Percentiles rank a stretch among this genome's conserved stretches.
Evolutionary conservation across 2,888 invertebrate genomes (phyloP).

Genomic region (Drosophila meridionalis): DNA sequence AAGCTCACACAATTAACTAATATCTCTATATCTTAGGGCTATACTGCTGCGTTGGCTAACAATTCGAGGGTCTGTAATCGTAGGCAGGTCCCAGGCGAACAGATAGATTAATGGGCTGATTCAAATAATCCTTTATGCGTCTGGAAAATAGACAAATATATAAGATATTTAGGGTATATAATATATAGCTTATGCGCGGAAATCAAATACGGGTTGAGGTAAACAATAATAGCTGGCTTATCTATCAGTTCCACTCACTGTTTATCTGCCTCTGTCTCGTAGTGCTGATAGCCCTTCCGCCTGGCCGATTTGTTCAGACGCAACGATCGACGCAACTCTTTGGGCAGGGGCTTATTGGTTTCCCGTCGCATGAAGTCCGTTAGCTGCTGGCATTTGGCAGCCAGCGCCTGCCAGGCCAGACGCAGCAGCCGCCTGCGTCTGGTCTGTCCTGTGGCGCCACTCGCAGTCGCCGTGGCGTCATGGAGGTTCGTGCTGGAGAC

Average conservation of each 20-base stretch:
- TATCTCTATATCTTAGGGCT: not conserved
- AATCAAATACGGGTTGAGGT: conserved; percentile 2
- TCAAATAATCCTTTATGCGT: conserved; percentile 48
- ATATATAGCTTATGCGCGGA: not conserved
- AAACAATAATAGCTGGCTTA: conserved; percentile 55
- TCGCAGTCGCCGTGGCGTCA: conserved; percentile 24
- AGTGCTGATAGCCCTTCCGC: conserved; percentile 75
- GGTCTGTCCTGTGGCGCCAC: conserved; percentile 20
- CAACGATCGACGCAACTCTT: conserved; percentile 77
- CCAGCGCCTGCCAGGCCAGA: conserved; percentile 73
- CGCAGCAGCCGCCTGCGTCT: conserved; percentile 50
- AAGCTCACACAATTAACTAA: not conserved
- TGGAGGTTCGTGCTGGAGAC: conserved; percentile 58
- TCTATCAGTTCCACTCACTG: conserved; percentile 61
- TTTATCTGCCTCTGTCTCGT: conserved; percentile 78
- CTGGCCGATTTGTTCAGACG: conserved; percentile 79
- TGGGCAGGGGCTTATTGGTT: conserved; percentile 76
- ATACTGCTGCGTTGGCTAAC: conserved; percentile 7
- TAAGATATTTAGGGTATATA: not conserved
- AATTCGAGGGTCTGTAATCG: conserved; percentile 58
- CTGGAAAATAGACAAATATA: conserved; percentile 30
- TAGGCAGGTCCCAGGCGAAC: conserved; percentile 67
- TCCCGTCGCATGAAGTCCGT: conserved; percentile 63
- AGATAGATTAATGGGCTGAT: conserved; percentile 60
- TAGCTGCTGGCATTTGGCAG: conserved; percentile 68